These are phyloP conservation scores for Leptinotarsa juncta DNA, from an alignment of 2,888 invertebrate species.

Conservation along the genomic window DNA sequence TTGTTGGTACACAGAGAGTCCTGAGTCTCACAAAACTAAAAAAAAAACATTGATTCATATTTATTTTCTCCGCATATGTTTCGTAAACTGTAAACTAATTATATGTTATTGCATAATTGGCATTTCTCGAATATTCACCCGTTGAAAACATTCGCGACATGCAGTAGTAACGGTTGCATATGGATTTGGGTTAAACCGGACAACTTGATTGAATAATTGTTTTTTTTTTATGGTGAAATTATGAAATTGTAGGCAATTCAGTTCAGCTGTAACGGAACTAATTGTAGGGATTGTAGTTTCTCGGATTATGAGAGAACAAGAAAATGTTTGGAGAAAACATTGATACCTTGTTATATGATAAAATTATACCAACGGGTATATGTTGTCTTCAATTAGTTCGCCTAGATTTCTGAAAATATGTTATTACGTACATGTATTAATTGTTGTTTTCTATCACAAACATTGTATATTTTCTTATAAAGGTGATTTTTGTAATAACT, in stretches of 20 bases:
- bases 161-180: not conserved
- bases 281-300: not conserved
- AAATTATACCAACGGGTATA: not conserved
- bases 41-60: too few relatives aligned
- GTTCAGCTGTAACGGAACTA: not conserved
- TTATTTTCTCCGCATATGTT: not conserved
- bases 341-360: not conserved
- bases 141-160: not conserved
- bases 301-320: not conserved
- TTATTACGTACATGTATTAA: too few relatives aligned
- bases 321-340: not conserved
- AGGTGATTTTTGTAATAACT: too few relatives aligned
- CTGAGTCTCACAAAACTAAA: too few relatives aligned
- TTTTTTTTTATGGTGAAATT: not conserved
- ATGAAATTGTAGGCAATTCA: not conserved
- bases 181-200: constrained; percentile 4
- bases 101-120: too few relatives aligned
- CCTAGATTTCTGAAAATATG: too few relatives aligned
- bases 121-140: not conserved
- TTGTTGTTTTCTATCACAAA: too few relatives aligned
- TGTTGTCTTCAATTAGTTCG: too few relatives aligned
- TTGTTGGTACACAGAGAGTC: too few relatives aligned
- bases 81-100: not conserved
- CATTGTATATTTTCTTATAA: too few relatives aligned
- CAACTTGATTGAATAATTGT: not conserved